Evolutionary conservation across 2,888 invertebrate genomes (phyloP), one percentile per base, ranked within the genome.

Genomic region (Eupelmus urozonus): DNA sequence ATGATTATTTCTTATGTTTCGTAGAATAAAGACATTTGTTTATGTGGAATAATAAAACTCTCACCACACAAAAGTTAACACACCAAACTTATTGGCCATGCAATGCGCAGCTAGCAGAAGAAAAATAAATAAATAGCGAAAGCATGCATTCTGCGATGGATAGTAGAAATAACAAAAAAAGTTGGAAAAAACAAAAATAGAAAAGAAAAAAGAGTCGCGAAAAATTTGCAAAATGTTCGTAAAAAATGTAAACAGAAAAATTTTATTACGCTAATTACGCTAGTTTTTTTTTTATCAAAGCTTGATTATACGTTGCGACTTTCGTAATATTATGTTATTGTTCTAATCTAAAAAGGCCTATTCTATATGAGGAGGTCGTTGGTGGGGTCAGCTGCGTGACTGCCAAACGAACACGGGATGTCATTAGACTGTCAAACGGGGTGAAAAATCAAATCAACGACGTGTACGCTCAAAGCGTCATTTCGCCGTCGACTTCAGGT

Each of bases 391-490:
- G 67, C 51, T 34, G 60, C 70, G 45, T 40, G n/a, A 62, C 67
- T 49, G 59, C 66, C 51, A 74, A 75, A 75, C 49, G 20, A 42
- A 76, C 29, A 65, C 65, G 34, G 76, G 57, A 60, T 2, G 45
- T 45, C 4, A 45, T 45, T 45, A 76, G 40, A 29, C 49, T 65
- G 59, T 18, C 49, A 73, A 57, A 62, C 20, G 42, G 59, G 66
- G 16, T 67, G 29, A 42, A 9, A 62, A 62, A 34, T 42, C 20
- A 34, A 63, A 66, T 66, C 51, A 72, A 51, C 67, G 71, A 67
- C 77, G 60, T 69, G 11, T 69, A 67, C 77, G 66, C 60, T 66
- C 42, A 25, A 65, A 49, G 76, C 63, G 76, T 23, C 60, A 49
- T 73, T 73, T 18, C 29, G 67, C 42, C 71, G 65, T 53, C 16